A percentile compares a stretch with the other conserved stretches of the same genome.
phyloP scores from a whole-genome alignment of 2,113 vertebrate species.

The Menidia beryllina region DNA sequence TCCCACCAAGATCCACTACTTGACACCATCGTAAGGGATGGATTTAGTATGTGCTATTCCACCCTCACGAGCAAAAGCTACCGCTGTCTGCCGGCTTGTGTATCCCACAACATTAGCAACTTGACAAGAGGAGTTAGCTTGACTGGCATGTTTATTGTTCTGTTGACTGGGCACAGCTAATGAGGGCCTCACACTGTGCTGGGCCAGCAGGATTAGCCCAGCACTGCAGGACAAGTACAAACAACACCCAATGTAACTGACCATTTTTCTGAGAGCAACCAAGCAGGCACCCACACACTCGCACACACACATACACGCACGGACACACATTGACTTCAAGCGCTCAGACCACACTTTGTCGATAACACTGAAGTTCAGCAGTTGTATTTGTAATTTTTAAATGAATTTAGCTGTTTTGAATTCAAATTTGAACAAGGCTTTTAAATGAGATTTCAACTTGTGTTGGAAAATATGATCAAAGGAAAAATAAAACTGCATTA shows the following conservation, averaged over 20 bases:
- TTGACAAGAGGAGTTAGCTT: constrained; percentile 80
- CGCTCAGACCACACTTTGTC: background rate
- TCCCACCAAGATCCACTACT: no score
- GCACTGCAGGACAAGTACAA: constrained; percentile 68
- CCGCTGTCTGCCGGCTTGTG: constrained; percentile 67
- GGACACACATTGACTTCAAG: constrained; percentile 11
- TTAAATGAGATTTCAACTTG: constrained; percentile 24
- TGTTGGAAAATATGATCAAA: background rate
- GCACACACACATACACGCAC: background rate
- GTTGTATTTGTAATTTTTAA: background rate
- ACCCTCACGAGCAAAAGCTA: constrained; percentile 45
- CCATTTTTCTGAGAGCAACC: constrained; percentile 46
- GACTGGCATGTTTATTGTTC: constrained; percentile 84
- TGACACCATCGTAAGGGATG: no score
- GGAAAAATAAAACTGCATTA: constrained; percentile 21
- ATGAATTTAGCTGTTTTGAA: constrained; percentile 15
- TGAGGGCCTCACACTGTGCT: constrained; percentile 70
- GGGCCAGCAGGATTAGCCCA: constrained; percentile 60
- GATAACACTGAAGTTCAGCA: background rate
- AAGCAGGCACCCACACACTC: background rate
- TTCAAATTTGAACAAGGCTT: constrained; percentile 13
- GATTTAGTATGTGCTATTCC: constrained; percentile 58
- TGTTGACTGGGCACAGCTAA: constrained; percentile 74
- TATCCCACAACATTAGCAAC: constrained; percentile 80
- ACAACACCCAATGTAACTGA: constrained; percentile 65